Evolutionary conservation across 2,888 invertebrate species (phyloP).

Genomic region (Eupsilia transversa): DNA sequence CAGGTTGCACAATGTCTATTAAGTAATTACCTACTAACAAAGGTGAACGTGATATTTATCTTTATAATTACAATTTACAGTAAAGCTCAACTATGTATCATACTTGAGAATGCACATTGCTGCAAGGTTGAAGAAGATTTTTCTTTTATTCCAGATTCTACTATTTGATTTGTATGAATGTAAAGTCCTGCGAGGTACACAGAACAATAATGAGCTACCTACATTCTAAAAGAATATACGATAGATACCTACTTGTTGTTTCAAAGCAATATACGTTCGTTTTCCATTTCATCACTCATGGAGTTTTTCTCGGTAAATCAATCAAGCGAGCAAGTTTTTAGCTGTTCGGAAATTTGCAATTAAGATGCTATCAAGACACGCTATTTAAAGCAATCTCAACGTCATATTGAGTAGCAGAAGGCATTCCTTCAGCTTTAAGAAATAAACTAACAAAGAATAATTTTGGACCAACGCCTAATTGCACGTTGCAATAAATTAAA

Average conservation of each 20-base stretch:
- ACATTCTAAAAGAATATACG: neutral
- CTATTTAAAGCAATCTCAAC: conserved; percentile 35
- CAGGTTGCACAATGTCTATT: conserved; percentile 66
- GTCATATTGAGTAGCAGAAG: conserved; percentile 12
- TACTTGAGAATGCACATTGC: conserved; percentile 26
- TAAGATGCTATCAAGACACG: conserved; percentile 36
- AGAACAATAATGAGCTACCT: conserved; percentile 1
- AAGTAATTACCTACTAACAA: conserved; percentile 65
- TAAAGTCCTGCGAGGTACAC: neutral
- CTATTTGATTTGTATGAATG: neutral
- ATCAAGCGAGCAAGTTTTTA: conserved; percentile 21
- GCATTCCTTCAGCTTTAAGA: conserved; percentile 25
- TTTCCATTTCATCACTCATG: conserved; percentile 18
- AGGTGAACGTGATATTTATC: conserved; percentile 66
- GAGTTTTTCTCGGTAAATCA: conserved; percentile 39
- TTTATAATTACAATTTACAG: conserved; percentile 48
- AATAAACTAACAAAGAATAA: conserved; percentile 29
- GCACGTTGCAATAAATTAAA: conserved; percentile 31
- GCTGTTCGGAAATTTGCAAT: conserved; percentile 22
- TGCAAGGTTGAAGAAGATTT: conserved; percentile 6
- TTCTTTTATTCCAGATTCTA: conserved; percentile 12
- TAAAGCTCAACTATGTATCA: conserved; percentile 48
- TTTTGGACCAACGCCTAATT: conserved; percentile 40
- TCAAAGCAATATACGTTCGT: neutral
- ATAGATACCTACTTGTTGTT: neutral